A percentile compares a stretch with the other conserved stretches of the same genome.
These are phyloP conservation scores for Macrobrachium nipponense DNA, from an alignment of 1,140 invertebrate species.

Conservation along the genomic window DNA sequence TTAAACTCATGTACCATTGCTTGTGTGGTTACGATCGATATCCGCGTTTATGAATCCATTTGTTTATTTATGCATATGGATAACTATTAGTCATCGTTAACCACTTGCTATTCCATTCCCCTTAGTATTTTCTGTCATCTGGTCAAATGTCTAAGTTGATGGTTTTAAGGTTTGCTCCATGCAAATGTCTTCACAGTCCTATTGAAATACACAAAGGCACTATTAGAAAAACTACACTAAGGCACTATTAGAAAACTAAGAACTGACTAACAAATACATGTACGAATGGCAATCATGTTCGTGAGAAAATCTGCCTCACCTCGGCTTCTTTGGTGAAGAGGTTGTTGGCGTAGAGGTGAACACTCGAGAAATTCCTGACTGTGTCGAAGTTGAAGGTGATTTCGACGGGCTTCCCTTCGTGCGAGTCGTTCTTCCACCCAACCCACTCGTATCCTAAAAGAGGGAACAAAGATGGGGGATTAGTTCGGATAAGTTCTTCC, in stretches of 20 bases:
- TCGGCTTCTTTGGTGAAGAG: conserved; percentile 84
- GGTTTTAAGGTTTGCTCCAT: no score
- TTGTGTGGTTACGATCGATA: no score
- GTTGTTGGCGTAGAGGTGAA: conserved; percentile 82
- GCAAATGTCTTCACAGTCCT: background rate
- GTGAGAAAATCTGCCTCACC: conserved; percentile 68
- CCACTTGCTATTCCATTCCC: no score
- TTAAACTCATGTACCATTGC: no score
- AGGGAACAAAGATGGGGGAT: conserved; percentile 60
- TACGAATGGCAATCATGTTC: background rate
- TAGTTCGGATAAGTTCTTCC: no score
- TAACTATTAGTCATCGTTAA: no score
- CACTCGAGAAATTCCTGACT: conserved; percentile 80
- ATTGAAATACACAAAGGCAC: background rate
- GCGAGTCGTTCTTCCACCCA: conserved; percentile 82
- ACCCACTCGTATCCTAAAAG: conserved; percentile 83
- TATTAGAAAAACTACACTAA: background rate
- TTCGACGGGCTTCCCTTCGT: conserved; percentile 73
- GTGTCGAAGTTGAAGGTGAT: conserved; percentile 82
- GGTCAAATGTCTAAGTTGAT: no score
- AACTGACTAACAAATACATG: background rate
- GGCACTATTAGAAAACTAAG: no score
- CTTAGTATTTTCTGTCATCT: no score
- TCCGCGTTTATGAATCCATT: no score
- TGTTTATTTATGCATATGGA: no score